phyloP scores from a whole-genome alignment of 2,888 invertebrate genomes.

The Phasia obesa region DNA sequence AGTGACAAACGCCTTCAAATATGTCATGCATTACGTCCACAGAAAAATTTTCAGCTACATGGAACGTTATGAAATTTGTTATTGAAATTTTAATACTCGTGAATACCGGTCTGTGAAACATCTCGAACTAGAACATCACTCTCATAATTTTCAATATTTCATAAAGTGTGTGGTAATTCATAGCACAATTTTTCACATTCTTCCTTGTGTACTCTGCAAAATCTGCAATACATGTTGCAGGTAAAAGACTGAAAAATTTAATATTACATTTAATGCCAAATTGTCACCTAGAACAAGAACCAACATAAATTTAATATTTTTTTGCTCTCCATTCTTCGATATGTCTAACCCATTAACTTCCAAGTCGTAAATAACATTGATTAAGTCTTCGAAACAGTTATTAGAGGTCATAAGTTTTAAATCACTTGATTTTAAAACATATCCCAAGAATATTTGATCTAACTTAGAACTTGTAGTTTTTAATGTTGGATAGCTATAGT shows the following conservation, averaged over 20 bases:
- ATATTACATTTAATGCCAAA: not conserved
- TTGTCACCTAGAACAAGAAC: too few relatives aligned
- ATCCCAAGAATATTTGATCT: not conserved
- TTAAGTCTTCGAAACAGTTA: not conserved
- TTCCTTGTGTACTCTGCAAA: not conserved
- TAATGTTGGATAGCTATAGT: not conserved
- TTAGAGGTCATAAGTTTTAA: slow-evolving; percentile 1
- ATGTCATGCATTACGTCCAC: too few relatives aligned
- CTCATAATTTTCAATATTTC: not conserved
- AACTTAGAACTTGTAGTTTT: not conserved
- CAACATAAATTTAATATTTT: too few relatives aligned
- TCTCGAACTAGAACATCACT: not conserved
- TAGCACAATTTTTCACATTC: not conserved
- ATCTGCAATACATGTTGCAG: not conserved
- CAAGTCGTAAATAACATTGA: slow-evolving; percentile 4
- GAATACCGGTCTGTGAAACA: not conserved
- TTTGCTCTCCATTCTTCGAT: not conserved
- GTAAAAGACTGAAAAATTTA: not conserved
- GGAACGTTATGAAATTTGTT: too few relatives aligned
- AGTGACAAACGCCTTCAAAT: too few relatives aligned
- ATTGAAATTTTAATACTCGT: not conserved
- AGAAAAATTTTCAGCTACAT: too few relatives aligned
- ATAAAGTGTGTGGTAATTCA: not conserved
- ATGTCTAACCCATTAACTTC: not conserved
- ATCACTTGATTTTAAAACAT: slow-evolving; percentile 6